Base-by-base conservation (phyloP, 2,888 invertebrate species). In the Pseudococcus viburni region DNA sequence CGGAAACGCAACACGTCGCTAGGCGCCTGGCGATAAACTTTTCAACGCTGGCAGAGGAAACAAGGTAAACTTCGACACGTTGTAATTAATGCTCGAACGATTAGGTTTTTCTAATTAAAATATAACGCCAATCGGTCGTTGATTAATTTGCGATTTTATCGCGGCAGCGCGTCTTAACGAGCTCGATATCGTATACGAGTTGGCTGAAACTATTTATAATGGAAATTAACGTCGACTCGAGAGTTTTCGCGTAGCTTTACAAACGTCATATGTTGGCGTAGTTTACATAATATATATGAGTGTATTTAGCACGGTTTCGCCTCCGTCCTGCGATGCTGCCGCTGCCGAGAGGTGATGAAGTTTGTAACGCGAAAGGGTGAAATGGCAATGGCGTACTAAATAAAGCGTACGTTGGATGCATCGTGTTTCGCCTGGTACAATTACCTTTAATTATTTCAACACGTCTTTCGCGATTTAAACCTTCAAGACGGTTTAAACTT, bases 21-120 rank as follows among this genome's bases (percentile, higher is more conserved):
- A 11, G 22, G 22, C 64, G 19, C 22, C 64, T 8, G n/a, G 11
- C 73, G 73, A 73, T 73, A 73, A 73, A 73, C 15, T 73, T 73
- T 33, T 64, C 64, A 64, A 33, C 73, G 33, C 17, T 68, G 26
- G 17, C 15, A 12, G 22, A 55, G 0, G 64, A 22, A 73, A 33
- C 15, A 73, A 33, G 73, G 33, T 33, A 33, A 73, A 73, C 15
- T 73, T 73, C 73, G 73, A 73, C 73, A 73, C 73, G 73, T 73
- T 46, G 80, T 83, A 83, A 83, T 83, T 83, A 83, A 83, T 83
- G 46, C 46, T 83, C 46, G 46, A 46, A 42, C 80, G 80, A 46
- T 83, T 83, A 46, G 19, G 42, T 83, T 83, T 83, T 83, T 46
- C 42, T 83, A 83, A 83, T 83, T 83, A 83, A 83, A 83, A 83